Base-by-base conservation (phyloP, 2,113 vertebrate species). In the Platysternon megacephalum region DNA sequence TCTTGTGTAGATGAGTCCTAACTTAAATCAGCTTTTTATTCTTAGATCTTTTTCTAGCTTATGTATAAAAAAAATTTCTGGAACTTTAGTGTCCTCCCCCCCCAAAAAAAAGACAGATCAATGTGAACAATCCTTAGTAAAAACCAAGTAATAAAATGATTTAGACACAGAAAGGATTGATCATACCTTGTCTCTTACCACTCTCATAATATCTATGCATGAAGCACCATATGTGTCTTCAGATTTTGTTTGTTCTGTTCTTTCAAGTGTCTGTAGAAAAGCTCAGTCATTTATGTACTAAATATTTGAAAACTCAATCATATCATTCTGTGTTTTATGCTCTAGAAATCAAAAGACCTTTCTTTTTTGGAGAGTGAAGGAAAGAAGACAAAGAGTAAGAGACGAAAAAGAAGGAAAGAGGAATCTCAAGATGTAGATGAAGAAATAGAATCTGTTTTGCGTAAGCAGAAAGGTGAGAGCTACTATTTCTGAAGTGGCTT, bases 391-490 rank as follows among this genome's bases (percentile, higher is more conserved):
- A 98, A 95, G 94, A 26, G 90, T 55, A 99, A 96, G 85, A 97
- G 96, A 96, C 68, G 72, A 61, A 98, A 98, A 94, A 98, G 97
- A 22, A 98, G 92, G 94, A 98, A 97, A 80, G 95, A 93, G 51
- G 96, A 93, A 11, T 88, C 96, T 61, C 97, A 97, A 78, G 97
- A 93, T 13, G 96, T 97, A 1, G 98, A 98, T 79, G 97, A 95
- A 84, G 96, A 99, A 78, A 97, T 98, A 12, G 97, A 98, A 88
- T 90, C 97, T 5, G 28, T 72, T 19, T 91, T 98, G 65, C 93
- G 93, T 80, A 98, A 91, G 42, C 96, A 98, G 94, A 99, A 98
- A 98, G 99, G 99, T 99, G 93, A 91, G 84, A 48, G 76, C 35
- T 51, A 28, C 48, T 86, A 6, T 49, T 96, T 93, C 83, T 83